Base-by-base conservation (phyloP, 2,888 invertebrate genomes). In the Pachliopta kotzebuea region DNA sequence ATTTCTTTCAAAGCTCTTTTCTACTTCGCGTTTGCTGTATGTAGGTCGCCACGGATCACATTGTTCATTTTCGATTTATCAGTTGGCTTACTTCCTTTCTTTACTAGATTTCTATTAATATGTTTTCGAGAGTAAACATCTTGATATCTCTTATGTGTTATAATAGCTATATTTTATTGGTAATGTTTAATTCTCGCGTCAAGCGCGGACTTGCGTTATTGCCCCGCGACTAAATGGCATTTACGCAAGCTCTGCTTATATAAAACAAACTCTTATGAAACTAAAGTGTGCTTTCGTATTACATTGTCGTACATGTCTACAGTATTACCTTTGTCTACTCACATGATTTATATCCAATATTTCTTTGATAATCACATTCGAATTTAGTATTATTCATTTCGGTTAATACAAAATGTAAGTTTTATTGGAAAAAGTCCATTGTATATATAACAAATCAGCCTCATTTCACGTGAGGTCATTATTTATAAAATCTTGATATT, bases 221-320 rank as follows among this genome's bases (percentile, higher is more conserved):
- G 78, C 79, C 83, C 78, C 76, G 77, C 82, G 77, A 78, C 81
- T 85, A 86, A 88, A 86, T 84, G 77, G 78, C 71, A 78, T 84
- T 89, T 88, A 84, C 88, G 88, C 85, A 89, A 90, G 82, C 75
- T 71, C 72, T 74, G 74, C 81, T 89, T 90, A 90, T 86, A 85
- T 90, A 91, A n/a, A 91, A 84, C 80, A 79, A 23, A 81, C 81
- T 84, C 79, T 89, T 89, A 85, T 83, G 89, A 86, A 89, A 88
- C 82, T 72, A 71, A 75, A 70, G 74, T 75, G 80, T 80, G 85
- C 84, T 88, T 89, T 86, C 82, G 79, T 81, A 23, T 9, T 31
- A 55, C 29, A 79, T 24, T 60, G 21, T 24, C 42, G 21, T 23
- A n/a, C 21, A 52, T 21, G 45, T n/a, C 45, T 45, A 45, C n/a